Base-by-base conservation (phyloP, 2,113 vertebrate genomes). In the Gymnogyps californianus region DNA sequence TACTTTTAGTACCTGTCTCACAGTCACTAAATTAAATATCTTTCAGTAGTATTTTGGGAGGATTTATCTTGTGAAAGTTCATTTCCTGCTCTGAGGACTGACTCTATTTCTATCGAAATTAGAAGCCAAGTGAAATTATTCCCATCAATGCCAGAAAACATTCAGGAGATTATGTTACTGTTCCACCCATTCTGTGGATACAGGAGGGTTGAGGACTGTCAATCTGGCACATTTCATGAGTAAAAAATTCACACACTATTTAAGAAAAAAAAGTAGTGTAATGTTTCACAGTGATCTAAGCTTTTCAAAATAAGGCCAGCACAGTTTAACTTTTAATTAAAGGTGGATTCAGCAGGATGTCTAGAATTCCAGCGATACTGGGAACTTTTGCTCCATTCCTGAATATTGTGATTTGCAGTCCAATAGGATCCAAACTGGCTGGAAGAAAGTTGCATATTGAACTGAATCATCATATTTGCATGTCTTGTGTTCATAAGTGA, bases 61-160 rank as follows among this genome's bases (percentile, higher is more conserved):
- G 32, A 42, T 72, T 91, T 84, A 51, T 84, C 20, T 42, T 77
- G 10, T 32, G 59, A 79, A 86, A 67, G 65, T 91, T 93, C 42
- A 79, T 87, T 97, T 93, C 59, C 59, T 89, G 25, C 31, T 90
- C 55, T 52, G 51, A 65, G 17, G 36, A 93, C 38, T 71, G 38
- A 86, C 74, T 94, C 28, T 92, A 55, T 79, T 95, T 86, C 85
- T 77, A 71, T 86, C 19, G 16, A 94, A 93, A 94, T 91, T 89
- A 95, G 76, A 95, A 93, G 75, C 55, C 85, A 93, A 94, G 29
- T 71, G 59, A 96, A 92, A 94, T 92, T 94, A 71, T 87, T 94
- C 52, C 72, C 34, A 52, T 65, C 55, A 87, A 85, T 89, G 79
- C 59, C 91, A 96, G 89, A 87, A 83, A 93, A 59, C 64, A 77